Base-by-base conservation (phyloP, 1,140 invertebrate species). In the Drosophila truncata region DNA sequence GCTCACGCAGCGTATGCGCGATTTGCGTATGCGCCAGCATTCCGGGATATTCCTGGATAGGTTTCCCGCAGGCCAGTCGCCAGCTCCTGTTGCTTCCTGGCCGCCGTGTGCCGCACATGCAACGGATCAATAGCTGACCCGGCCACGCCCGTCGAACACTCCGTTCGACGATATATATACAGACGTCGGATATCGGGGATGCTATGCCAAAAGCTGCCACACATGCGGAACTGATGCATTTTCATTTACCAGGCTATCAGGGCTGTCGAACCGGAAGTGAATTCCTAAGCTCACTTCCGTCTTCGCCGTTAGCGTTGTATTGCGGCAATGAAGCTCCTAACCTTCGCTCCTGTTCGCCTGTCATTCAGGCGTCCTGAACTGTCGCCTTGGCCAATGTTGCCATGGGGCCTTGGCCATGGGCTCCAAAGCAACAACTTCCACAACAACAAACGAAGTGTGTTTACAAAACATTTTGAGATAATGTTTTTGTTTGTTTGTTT, bases 211-310 rank as follows among this genome's bases (percentile, higher is more conserved):
- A 67, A 25, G 49, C 44, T 88, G 85, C 85, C 85, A 76, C 85
- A 91, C 86, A 91, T 91, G 90, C 90, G 90, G 90, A 91, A 91
- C 90, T 91, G 78, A 65, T 91, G 85, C 84, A 91, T 91, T 91
- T 91, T 91, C 90, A 83, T 69, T 78, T 75, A 91, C 64, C 85
- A 81, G 90, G 90, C 85, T 46, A 47, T 33, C 90, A 91, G 70
- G 84, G 69, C 46, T 50, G 9, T 6, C 33, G 42, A 55, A 86
- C 82, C 90, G 90, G 90, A 91, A 91, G 90, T 91, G 69, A 90
- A 80, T 86, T 71, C 70, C 65, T 71, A 63, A 64, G 82, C 62
- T n/a, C 39, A 86, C 86, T 91, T 90, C 86, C 86, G 86, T 69
- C 29, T 35, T 13, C 8, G 14, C 31, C 55, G 25, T 54, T 2